phyloP scores from a whole-genome alignment of 1,140 invertebrate genomes.

The Brachionus plicatilis region DNA sequence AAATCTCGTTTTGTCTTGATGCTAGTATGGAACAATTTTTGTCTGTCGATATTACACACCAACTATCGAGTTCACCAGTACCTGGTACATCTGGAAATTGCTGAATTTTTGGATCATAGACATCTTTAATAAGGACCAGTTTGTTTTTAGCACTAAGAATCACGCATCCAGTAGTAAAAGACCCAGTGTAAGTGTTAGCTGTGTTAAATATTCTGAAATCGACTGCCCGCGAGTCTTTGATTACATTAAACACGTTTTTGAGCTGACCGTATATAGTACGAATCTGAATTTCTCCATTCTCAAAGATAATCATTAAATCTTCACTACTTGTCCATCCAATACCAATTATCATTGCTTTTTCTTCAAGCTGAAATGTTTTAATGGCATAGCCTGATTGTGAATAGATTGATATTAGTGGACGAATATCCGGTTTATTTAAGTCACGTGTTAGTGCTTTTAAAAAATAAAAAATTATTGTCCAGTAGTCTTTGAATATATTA shows the following conservation, averaged over 20 bases:
- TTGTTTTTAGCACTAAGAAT: constrained; percentile 15
- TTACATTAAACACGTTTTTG: constrained; percentile 30
- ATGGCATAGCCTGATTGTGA: constrained; percentile 26
- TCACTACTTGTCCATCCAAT: constrained; percentile 32
- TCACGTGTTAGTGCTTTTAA: constrained; percentile 16
- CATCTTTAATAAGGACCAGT: constrained; percentile 8
- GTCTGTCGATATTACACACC: constrained; percentile 37
- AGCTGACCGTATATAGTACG: background rate
- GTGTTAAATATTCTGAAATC: constrained; percentile 34
- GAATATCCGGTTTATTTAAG: constrained; percentile 25
- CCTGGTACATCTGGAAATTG: constrained; percentile 37
- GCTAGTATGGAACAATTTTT: constrained; percentile 6
- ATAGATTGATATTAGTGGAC: background rate
- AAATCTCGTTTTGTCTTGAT: background rate
- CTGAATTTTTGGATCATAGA: constrained; percentile 37
- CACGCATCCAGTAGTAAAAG: constrained; percentile 11
- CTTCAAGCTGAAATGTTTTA: constrained; percentile 30
- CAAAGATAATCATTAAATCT: constrained; percentile 19
- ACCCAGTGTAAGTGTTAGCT: background rate
- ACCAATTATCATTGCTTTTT: constrained; percentile 8
- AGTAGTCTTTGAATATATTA: background rate
- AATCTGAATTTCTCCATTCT: constrained; percentile 35
- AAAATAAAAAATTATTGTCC: background rate
- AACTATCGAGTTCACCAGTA: background rate
- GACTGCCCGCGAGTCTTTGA: constrained; percentile 22